A percentile compares a stretch with the other conserved stretches of the same genome.
Conservation (phyloP, 2,888 invertebrate genomes). For the Mimachlamys varia region DNA sequence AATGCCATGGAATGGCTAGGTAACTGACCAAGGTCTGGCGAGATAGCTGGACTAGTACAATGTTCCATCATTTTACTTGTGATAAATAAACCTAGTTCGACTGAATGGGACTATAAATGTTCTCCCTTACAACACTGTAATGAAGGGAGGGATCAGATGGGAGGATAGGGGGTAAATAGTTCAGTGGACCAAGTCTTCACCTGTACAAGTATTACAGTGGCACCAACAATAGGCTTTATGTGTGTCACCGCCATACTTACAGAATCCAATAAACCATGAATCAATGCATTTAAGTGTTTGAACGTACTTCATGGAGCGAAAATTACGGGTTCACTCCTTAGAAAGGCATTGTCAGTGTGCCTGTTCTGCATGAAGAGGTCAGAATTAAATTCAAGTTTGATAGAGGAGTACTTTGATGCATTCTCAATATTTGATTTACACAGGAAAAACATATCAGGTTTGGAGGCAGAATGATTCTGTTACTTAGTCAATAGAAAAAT, state of each 20-base stretch:
- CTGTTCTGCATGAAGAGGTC: not conserved
- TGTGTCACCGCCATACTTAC: not conserved
- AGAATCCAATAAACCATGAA: constrained; percentile 8
- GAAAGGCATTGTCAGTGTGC: not conserved
- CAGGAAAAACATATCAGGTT: constrained; percentile 3
- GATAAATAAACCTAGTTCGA: not conserved
- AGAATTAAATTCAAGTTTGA: not conserved
- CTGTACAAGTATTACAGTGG: not conserved
- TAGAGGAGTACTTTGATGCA: not conserved
- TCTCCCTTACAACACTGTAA: not conserved
- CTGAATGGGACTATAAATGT: not conserved
- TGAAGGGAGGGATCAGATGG: not conserved
- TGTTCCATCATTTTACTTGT: not conserved
- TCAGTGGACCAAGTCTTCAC: not conserved
- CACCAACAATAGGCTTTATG: not conserved
- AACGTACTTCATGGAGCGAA: constrained; percentile 14
- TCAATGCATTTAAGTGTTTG: constrained; percentile 22
- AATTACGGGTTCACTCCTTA: not conserved
- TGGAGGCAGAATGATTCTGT: not conserved
- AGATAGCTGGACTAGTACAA: not conserved
- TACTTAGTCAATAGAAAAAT: not conserved
- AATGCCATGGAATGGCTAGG: not conserved
- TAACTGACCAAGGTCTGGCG: not conserved
- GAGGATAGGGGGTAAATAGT: not conserved
- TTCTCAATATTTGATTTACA: not conserved